phyloP scores from a whole-genome alignment of 2,113 vertebrate genomes.

The Pangasianodon gigas region DNA sequence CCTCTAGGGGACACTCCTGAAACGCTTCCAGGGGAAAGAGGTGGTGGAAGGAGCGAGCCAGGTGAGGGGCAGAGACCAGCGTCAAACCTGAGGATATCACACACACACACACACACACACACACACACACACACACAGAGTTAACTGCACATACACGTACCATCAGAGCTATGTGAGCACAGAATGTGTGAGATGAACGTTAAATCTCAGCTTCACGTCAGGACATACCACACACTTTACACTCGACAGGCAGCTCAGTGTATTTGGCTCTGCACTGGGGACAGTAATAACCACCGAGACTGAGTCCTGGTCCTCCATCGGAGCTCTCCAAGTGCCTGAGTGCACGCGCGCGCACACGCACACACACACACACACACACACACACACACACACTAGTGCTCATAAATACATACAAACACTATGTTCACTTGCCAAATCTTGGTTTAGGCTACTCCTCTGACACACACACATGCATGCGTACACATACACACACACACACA shows the following conservation, averaged over 20 bases:
- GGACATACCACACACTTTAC: slow-evolving; percentile 93
- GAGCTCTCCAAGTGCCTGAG: slow-evolving; percentile 84
- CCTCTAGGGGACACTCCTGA: slow-evolving; percentile 76
- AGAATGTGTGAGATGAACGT: not conserved
- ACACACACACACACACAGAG: not conserved
- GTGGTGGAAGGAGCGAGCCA: slow-evolving; percentile 95
- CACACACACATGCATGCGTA: too few species aligned
- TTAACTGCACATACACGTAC: not conserved
- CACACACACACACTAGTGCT: not conserved
- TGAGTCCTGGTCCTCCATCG: slow-evolving; percentile 74
- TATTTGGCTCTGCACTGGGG: slow-evolving; percentile 95
- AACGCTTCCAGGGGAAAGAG: slow-evolving; percentile 94
- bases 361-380: slow-evolving; percentile 7
- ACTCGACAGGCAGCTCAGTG: slow-evolving; percentile 94
- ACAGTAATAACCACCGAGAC: slow-evolving; percentile 92
- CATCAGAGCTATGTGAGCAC: not conserved
- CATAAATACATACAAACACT: not conserved
- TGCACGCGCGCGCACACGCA: not conserved
- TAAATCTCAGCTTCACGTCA: not conserved
- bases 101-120: not conserved
- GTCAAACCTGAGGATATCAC: slow-evolving; percentile 82
- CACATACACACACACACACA: not conserved
- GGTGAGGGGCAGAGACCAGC: slow-evolving; percentile 93
- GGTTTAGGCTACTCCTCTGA: too few species aligned
- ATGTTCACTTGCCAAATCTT: too few species aligned